Base-by-base conservation (phyloP, 1,140 invertebrate genomes). In the Drosophila hydei region DNA sequence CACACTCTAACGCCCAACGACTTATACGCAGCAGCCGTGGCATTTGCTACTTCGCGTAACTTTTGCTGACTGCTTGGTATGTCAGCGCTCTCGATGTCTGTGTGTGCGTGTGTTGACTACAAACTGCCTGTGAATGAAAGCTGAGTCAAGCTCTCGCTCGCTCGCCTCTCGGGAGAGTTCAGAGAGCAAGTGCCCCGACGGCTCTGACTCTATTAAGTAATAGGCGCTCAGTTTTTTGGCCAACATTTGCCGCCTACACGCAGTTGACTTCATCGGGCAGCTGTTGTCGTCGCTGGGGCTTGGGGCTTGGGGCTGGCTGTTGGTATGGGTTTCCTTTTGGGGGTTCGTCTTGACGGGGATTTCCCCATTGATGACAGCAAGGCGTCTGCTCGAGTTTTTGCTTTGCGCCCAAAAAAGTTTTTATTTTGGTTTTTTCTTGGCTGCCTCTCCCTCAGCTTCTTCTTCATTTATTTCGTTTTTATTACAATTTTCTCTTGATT, bases 201-300 rank as follows among this genome's bases (percentile, higher is more conserved):
- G 59, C 72, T 89, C 38, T 64, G 83, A 89, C 83, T 88, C 75
- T 89, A 89, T 88, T 89, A 88, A 77, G 79, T 88, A 88, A 84
- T 77, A 83, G 83, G 83, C 72, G 68, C 78, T 50, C 83, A 87
- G 83, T 70, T 51, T 71, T 72, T 78, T 72, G 71, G 64, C 71
- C 68, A 72, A 25, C 52, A 16, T 18, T 40, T 61, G 27, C 55
- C 70, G 54, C 64, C 70, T 67, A 48, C 70, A 61, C 69, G 69
- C 69, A 72, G 36, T 71, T 71, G 47, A 56, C 47, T 58, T 38
- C 63, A 48, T 68, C 63, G 50, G 54, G 38, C 18, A 25, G 6
- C 27, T 36, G 27, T 48, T 16, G 50, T n/a, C 3, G 9, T 7
- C 3, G 16, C 18, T 2, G 25, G 4, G 27, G 5, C 47, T 33